Evolutionary conservation across 2,113 vertebrate genomes (phyloP).

Genomic region (Cavia porcellus): DNA sequence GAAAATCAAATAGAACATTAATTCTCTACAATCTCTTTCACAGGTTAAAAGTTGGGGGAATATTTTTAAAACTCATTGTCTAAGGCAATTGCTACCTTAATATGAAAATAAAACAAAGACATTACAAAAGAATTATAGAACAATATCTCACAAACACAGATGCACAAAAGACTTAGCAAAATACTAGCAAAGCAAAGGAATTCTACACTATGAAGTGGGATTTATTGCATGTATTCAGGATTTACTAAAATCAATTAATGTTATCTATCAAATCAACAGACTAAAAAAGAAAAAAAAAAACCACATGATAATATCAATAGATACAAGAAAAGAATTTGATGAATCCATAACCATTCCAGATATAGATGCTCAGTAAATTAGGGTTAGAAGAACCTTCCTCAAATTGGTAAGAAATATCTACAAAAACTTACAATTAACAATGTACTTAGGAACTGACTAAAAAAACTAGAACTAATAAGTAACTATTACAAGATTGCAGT

Average conservation of each 20-base stretch:
- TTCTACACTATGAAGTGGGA: not conserved
- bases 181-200: not conserved
- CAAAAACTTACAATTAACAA: not conserved
- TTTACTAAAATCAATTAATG: not conserved
- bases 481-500: not conserved
- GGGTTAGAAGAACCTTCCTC: not conserved
- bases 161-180: not conserved
- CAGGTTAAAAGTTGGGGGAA: not conserved
- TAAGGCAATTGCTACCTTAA: not conserved
- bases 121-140: not conserved
- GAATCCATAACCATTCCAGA: not conserved
- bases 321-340: not conserved
- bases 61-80: not conserved
- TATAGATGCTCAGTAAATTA: not conserved
- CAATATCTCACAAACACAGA: not conserved
- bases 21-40: not conserved
- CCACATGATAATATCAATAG: not conserved
- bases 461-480: not conserved
- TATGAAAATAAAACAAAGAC: not conserved
- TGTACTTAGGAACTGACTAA: not conserved
- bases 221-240: not conserved
- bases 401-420: not conserved
- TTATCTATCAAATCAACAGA: not conserved
- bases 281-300: not conserved
- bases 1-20: not conserved